Conservation (phyloP, 2,797 vertebrate species). For the Chaetophractus vellerosus region DNA sequence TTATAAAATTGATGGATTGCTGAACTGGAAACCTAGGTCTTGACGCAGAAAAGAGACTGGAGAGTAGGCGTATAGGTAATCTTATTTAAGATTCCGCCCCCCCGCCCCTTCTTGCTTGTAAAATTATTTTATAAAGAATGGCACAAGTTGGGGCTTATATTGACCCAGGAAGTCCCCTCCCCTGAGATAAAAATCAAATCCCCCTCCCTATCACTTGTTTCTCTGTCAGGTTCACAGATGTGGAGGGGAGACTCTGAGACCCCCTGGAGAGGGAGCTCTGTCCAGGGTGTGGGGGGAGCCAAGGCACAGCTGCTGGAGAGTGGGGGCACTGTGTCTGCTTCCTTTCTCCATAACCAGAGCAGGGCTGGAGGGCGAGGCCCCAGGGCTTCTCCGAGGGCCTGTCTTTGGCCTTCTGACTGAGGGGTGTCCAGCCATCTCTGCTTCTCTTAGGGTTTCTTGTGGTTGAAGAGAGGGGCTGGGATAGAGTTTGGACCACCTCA, state of each 20-base stretch:
- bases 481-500: not conserved
- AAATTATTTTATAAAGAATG: constrained; percentile 78
- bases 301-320: not conserved
- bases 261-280: not conserved
- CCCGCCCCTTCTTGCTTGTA: constrained; percentile 51
- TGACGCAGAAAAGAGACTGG: not conserved
- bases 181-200: not conserved
- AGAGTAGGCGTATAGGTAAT: not conserved
- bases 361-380: not conserved
- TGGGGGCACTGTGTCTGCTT: not conserved
- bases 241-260: not conserved
- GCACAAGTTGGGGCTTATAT: constrained; percentile 55
- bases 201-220: not conserved
- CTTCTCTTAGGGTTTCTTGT: not conserved
- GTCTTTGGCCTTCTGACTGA: not conserved
- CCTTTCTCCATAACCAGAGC: not conserved
- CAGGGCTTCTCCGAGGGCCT: not conserved
- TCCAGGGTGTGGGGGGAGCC: not conserved
- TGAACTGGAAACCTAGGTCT: not conserved
- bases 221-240: not conserved
- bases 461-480: not conserved
- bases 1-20: not conserved
- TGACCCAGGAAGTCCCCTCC: constrained; percentile 10
- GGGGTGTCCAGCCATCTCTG: not conserved
- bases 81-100: constrained; percentile 8